A percentile compares a stretch with the other conserved stretches of the same genome.
These are phyloP conservation scores for Bubo bubo DNA, from an alignment of 2,113 vertebrate species.

Conservation along the genomic window DNA sequence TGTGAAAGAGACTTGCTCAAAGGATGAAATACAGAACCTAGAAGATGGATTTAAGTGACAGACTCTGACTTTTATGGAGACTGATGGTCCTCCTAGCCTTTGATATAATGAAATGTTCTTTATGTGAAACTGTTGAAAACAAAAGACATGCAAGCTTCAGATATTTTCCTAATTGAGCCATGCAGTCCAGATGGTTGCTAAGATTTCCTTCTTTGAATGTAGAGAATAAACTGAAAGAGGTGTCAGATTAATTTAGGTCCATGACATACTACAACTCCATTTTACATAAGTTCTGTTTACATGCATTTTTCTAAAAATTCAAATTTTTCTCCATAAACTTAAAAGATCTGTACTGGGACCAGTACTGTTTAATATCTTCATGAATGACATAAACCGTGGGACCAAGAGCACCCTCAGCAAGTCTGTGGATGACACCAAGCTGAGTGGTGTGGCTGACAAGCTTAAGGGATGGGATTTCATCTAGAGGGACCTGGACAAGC, in stretches of 20 bases:
- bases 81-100: neutral
- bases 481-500: neutral
- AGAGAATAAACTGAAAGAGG: neutral
- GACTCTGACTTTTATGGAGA: neutral
- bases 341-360: accelerated
- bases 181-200: neutral
- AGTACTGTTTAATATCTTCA: neutral
- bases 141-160: neutral
- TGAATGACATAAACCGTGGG: neutral
- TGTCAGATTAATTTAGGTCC: neutral
- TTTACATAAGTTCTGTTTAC: neutral
- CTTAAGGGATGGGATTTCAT: neutral
- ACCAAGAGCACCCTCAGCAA: neutral
- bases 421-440: neutral
- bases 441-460: accelerated
- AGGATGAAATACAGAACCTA: neutral
- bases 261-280: neutral
- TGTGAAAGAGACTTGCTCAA: neutral
- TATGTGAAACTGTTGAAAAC: neutral
- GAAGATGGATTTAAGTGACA: neutral
- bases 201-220: neutral
- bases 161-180: neutral
- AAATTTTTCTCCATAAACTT: neutral
- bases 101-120: neutral
- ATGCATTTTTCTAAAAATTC: neutral